Base-by-base conservation (phyloP, 1,140 invertebrate species). In the Chlorops oryzae region DNA sequence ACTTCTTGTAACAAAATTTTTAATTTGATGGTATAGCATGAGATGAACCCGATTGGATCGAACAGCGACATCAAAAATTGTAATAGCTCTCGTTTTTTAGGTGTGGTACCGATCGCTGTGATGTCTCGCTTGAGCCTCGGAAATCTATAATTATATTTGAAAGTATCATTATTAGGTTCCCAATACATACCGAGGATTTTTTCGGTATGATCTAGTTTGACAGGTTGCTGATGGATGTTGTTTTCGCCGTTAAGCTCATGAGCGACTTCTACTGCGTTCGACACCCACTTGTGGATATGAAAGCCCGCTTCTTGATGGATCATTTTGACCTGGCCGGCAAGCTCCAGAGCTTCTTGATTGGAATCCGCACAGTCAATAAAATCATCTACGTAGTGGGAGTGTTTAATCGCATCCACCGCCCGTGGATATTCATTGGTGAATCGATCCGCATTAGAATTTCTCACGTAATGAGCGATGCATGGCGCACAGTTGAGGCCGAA, bases 1-100 rank as follows among this genome's bases (percentile, higher is more conserved):
- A 72, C 57, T 9, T 64, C 45, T 57, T 74, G 73, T 2, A 74
- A 45, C 5, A 74, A 40, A 10, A 73, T 70, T 56, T 70, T 74
- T 23, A 53, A 39, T 27, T n/a, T n/a, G n/a, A n/a, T n/a, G n/a
- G n/a, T n/a, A n/a, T n/a, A n/a, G n/a, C n/a, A n/a, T n/a, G n/a
- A 35, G 5, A 74, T 22, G 37, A 69, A 64, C 10, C 72, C 71
- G 5, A 69, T 47, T 3, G 66, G 62, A 41, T 74, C 70, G 51
- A 63, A 74, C 17, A 72, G 52, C 10, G 48, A 56, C 59, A 67
- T 63, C 22, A 62, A 51, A 3, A 57, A 32, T 20, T 52, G 57
- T 0, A 65, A 38, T 42, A 62, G 43, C 50, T 63, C 17, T 22
- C 55, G 43, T 32, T 65, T 65, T 6, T 59, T 61, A 15, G 63